Evolutionary conservation across 2,797 vertebrate genomes (phyloP).

Genomic region (Gymnopithys bicolor): DNA sequence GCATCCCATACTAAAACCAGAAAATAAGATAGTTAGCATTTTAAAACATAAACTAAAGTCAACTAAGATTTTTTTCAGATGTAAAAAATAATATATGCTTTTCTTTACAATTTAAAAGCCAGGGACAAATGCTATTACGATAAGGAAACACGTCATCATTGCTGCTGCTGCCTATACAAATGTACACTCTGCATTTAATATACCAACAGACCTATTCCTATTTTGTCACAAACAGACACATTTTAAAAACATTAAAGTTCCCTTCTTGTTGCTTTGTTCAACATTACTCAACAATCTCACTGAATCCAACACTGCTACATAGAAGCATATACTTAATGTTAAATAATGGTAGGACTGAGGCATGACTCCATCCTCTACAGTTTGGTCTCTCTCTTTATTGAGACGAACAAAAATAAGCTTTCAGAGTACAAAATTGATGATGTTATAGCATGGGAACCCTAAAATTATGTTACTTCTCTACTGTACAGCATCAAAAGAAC

Average conservation of each 20-base stretch:
- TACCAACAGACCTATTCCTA: background rate
- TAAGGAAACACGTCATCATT: background rate
- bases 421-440: background rate
- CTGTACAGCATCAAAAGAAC: background rate
- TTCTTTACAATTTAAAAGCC: background rate
- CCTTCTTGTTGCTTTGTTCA: background rate
- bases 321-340: background rate
- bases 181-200: background rate
- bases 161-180: background rate
- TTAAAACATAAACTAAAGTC: background rate
- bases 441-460: background rate
- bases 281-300: background rate
- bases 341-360: background rate
- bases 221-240: background rate
- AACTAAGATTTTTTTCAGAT: background rate
- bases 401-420: background rate
- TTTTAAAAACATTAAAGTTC: background rate
- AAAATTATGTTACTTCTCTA: background rate
- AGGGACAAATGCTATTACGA: background rate
- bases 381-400: background rate
- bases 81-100: background rate
- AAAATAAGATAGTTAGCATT: conserved; percentile 54
- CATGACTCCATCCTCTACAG: background rate
- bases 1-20: conserved; percentile 89
- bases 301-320: background rate